phyloP scores from a whole-genome alignment of 2,888 invertebrate species.

The Halictus ligatus region DNA sequence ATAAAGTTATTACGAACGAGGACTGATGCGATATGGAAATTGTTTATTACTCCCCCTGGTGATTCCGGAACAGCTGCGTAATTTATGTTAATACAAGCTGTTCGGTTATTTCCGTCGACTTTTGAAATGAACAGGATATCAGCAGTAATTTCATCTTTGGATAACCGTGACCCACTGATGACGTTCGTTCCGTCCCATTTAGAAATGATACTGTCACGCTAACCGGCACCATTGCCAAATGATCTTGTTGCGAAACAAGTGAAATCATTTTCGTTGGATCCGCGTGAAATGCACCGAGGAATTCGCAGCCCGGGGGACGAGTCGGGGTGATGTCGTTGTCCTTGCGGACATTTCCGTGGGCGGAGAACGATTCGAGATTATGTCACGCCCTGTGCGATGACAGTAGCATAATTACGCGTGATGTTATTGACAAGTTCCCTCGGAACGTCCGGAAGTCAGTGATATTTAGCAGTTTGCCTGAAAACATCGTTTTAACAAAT shows the following conservation, averaged over 20 bases:
- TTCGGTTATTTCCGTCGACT: background rate
- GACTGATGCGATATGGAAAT: background rate
- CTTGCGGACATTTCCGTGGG: background rate
- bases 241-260: constrained; percentile 42
- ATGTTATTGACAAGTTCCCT: background rate
- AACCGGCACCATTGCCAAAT: constrained; percentile 26
- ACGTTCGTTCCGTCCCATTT: constrained; percentile 25
- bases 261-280: constrained; percentile 37
- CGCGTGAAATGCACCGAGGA: constrained; percentile 15
- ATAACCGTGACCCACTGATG: constrained; percentile 28
- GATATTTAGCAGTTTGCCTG: background rate
- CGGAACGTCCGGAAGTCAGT: background rate
- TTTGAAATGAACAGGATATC: background rate
- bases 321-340: constrained; percentile 5
- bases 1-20: background rate
- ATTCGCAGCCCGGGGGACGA: background rate
- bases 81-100: background rate
- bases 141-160: constrained; percentile 2
- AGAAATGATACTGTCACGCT: constrained; percentile 25
- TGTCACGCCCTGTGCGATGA: background rate
- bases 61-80: background rate
- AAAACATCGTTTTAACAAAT: background rate
- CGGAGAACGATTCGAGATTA: background rate
- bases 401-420: background rate
- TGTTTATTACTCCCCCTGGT: background rate